Conservation (phyloP, 2,113 vertebrate genomes). For the Alectura lathami region DNA sequence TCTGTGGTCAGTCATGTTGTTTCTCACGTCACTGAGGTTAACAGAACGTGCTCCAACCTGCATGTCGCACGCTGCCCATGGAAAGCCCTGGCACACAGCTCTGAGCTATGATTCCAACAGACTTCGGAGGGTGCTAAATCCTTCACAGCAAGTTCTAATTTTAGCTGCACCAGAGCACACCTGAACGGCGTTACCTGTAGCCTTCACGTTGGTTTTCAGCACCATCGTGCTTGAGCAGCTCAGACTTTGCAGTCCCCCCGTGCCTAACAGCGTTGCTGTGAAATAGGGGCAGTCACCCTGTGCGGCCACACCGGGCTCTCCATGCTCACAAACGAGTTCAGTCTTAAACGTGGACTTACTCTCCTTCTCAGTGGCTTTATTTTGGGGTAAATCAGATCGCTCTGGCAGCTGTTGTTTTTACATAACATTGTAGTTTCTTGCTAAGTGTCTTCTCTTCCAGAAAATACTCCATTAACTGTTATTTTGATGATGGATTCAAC, state of each 20-base stretch:
- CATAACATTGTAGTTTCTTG: background rate
- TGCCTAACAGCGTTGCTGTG: background rate
- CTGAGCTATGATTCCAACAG: background rate
- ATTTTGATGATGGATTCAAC: background rate
- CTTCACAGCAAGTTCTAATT: background rate
- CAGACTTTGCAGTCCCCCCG: background rate
- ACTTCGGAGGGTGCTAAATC: background rate
- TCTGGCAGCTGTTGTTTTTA: background rate
- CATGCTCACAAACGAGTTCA: fast-evolving
- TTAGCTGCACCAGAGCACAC: background rate
- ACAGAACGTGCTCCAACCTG: background rate
- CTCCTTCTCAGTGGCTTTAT: background rate
- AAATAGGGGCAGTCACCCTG: background rate
- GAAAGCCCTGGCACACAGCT: background rate
- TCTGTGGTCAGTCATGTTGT: background rate
- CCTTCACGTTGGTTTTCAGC: background rate
- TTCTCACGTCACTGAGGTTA: background rate
- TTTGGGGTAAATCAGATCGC: background rate
- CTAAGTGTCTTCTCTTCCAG: background rate
- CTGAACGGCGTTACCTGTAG: background rate
- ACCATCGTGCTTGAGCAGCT: background rate
- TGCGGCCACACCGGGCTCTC: background rate
- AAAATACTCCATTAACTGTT: background rate
- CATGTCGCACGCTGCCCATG: background rate
- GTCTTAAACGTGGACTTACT: background rate